Percentiles rank a stretch among this genome's conserved stretches.
phyloP scores from a whole-genome alignment of 2,888 invertebrate genomes.

The Thymelicus sylvestris region DNA sequence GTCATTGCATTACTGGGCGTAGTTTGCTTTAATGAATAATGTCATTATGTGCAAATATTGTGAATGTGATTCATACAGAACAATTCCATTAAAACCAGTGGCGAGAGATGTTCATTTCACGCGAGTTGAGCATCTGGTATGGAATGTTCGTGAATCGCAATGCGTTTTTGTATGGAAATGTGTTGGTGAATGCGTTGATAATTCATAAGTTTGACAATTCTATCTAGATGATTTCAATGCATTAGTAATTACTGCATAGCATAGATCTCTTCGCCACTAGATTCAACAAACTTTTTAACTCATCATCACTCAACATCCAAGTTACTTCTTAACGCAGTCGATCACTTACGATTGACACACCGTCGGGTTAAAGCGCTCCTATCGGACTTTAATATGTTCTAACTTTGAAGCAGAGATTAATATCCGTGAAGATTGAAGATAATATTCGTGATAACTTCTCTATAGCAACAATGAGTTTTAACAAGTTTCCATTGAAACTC shows the following conservation, averaged over 20 bases:
- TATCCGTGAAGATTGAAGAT: background rate
- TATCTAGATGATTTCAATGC: background rate
- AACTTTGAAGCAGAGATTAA: background rate
- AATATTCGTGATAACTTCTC: background rate
- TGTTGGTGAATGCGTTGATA: background rate
- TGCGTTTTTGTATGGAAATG: slow-evolving; percentile 10
- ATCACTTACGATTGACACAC: background rate
- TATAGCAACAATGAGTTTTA: background rate
- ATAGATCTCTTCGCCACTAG: too few species aligned
- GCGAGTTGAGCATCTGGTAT: slow-evolving; percentile 26
- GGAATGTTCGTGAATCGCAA: slow-evolving; percentile 12
- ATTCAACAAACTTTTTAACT: background rate
- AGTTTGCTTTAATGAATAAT: slow-evolving; percentile 30
- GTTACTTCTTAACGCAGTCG: background rate
- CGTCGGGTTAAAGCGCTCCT: background rate
- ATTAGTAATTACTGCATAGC: too few species aligned
- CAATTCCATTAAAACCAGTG: slow-evolving; percentile 25
- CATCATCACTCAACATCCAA: background rate
- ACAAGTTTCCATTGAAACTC: background rate
- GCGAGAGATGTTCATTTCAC: slow-evolving; percentile 31
- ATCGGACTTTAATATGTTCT: background rate
- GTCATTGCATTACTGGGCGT: slow-evolving; percentile 20
- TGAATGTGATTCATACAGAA: slow-evolving; percentile 28
- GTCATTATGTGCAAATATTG: slow-evolving; percentile 42
- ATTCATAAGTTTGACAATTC: too few species aligned